Conservation (phyloP, 2,888 invertebrate genomes). For the Uloborus plumipes region DNA sequence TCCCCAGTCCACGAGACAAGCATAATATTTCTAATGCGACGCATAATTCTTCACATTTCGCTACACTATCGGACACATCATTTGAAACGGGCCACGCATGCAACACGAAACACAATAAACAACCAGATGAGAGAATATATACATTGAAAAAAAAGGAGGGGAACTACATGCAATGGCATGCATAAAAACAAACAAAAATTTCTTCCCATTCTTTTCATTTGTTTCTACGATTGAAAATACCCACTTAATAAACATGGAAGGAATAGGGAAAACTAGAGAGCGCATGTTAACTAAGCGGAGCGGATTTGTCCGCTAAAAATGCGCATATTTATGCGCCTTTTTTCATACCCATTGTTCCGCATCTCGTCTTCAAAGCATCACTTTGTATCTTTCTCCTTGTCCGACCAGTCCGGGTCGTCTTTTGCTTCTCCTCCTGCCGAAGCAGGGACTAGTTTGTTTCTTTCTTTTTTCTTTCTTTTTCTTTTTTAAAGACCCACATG, state of each 20-base stretch:
- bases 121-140: neutral
- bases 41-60: slow-evolving; percentile 29
- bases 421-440: neutral
- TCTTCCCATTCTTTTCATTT: slow-evolving; percentile 41
- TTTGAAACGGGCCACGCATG: slow-evolving; percentile 14
- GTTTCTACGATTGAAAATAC: slow-evolving; percentile 56
- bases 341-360: slow-evolving; percentile 3
- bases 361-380: slow-evolving; percentile 15
- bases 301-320: slow-evolving; percentile 53
- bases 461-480: too few species aligned
- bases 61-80: slow-evolving; percentile 21
- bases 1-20: slow-evolving; percentile 21
- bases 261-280: slow-evolving; percentile 9
- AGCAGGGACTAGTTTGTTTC: too few species aligned
- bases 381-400: slow-evolving; percentile 38
- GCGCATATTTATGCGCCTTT: slow-evolving; percentile 49
- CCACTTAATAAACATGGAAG: slow-evolving; percentile 60
- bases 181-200: slow-evolving; percentile 8
- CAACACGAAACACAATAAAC: slow-evolving; percentile 28
- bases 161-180: neutral
- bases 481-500: neutral
- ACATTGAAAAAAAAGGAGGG: neutral
- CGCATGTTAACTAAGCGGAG: slow-evolving; percentile 43
- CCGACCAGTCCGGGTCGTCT: neutral
- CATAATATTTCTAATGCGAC: slow-evolving; percentile 35